These are phyloP conservation scores for Dascillus cervinus DNA, from an alignment of 2,888 invertebrate genomes.

Conservation along the genomic window DNA sequence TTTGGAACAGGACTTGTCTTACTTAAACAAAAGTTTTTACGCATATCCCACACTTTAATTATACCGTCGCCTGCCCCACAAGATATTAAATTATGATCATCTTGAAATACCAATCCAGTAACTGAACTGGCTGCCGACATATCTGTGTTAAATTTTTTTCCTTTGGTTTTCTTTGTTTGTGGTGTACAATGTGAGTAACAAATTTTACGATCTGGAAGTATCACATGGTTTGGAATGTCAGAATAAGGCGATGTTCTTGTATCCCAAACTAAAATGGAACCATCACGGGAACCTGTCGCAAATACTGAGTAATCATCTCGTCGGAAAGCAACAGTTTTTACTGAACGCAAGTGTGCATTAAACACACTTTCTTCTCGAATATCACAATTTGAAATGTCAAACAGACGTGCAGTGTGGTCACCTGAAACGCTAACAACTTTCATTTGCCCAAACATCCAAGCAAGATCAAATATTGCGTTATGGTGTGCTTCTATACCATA, in stretches of 20 bases:
- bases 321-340: slow-evolving; percentile 73
- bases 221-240: slow-evolving; percentile 38
- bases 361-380: slow-evolving; percentile 51
- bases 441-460: slow-evolving; percentile 73
- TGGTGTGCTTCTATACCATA: slow-evolving; percentile 59
- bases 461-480: slow-evolving; percentile 85
- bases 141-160: slow-evolving; percentile 14
- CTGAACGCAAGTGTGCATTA: slow-evolving; percentile 69
- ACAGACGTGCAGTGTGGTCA: slow-evolving; percentile 74
- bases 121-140: slow-evolving; percentile 61
- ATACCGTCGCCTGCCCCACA: slow-evolving; percentile 82
- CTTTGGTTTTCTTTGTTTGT: slow-evolving; percentile 42
- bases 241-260: slow-evolving; percentile 45
- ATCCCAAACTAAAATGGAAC: slow-evolving; percentile 83
- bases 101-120: slow-evolving; percentile 77
- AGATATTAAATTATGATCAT: slow-evolving; percentile 69
- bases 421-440: slow-evolving; percentile 79
- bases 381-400: slow-evolving; percentile 55
- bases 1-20: slow-evolving; percentile 65
- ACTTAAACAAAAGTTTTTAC: slow-evolving; percentile 67
- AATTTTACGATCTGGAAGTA: slow-evolving; percentile 65
- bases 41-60: slow-evolving; percentile 77
- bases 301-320: slow-evolving; percentile 66
- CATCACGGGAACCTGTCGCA: slow-evolving; percentile 84
- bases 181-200: slow-evolving; percentile 53